These are phyloP conservation scores for Drosophila eohydei DNA, from an alignment of 2,888 invertebrate genomes.

Conservation along the genomic window DNA sequence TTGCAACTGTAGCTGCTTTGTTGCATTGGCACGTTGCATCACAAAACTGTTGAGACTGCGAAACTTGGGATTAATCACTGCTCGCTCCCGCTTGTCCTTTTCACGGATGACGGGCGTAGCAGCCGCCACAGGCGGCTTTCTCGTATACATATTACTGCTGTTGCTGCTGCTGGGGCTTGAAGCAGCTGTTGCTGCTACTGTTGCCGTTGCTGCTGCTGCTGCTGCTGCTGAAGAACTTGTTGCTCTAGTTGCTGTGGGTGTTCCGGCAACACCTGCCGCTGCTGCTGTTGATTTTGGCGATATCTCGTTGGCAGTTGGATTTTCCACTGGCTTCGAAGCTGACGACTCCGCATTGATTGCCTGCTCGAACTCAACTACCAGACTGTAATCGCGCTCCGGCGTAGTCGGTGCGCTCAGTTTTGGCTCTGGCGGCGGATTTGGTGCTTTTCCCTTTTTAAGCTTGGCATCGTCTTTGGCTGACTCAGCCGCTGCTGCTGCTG, in stretches of 20 bases:
- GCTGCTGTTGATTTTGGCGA: conserved; percentile 25
- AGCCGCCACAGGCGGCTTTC: conserved; percentile 84
- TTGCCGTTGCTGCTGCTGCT: conserved; percentile 69
- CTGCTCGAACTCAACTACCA: conserved; percentile 76
- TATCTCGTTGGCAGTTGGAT: conserved; percentile 14
- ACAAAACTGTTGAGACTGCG: conserved; percentile 85
- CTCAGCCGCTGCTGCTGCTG: conserved; percentile 55
- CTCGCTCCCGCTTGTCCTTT: conserved; percentile 91
- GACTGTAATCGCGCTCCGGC: conserved; percentile 82
- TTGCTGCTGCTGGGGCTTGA: conserved; percentile 66
- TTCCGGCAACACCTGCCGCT: conserved; percentile 18
- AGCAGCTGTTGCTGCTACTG: conserved; percentile 21
- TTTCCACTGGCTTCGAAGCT: conserved; percentile 11
- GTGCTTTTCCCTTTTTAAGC: conserved; percentile 90
- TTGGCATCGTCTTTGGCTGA: conserved; percentile 78
- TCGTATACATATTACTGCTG: conserved; percentile 64
- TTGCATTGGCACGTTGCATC: conserved; percentile 83
- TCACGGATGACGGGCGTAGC: conserved; percentile 90
- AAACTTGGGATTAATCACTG: conserved; percentile 88
- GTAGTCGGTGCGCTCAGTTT: conserved; percentile 82
- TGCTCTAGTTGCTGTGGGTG: conserved; percentile 24
- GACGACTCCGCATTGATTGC: conserved; percentile 49
- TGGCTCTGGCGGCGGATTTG: conserved; percentile 87
- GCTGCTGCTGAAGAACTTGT: conserved; percentile 48
- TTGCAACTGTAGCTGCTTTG: conserved; percentile 81